These are phyloP conservation scores for Thaumetopoea pityocampa DNA, from an alignment of 1,140 invertebrate genomes.

Conservation along the genomic window DNA sequence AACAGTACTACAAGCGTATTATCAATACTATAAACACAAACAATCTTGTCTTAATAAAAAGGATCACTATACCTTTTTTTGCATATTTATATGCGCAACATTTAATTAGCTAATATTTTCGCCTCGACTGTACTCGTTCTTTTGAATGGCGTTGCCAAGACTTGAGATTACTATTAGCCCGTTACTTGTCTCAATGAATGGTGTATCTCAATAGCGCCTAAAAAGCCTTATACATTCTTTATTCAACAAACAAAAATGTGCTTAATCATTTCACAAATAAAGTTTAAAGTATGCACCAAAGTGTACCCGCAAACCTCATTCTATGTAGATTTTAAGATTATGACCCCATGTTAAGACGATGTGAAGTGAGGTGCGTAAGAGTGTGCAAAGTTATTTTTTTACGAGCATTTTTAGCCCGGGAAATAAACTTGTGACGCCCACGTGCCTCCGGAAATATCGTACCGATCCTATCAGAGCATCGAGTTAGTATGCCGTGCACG, in stretches of 20 bases:
- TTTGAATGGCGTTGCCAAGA: slow-evolving; percentile 61
- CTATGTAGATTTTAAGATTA: slow-evolving; percentile 39
- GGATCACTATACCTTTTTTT: no score
- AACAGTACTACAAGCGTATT: neutral
- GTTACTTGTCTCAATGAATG: slow-evolving; percentile 71
- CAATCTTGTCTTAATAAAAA: no score
- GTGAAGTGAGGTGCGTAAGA: slow-evolving; percentile 43
- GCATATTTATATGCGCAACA: neutral
- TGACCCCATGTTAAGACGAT: slow-evolving; percentile 43
- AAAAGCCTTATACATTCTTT: slow-evolving; percentile 33
- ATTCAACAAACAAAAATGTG: slow-evolving; percentile 23
- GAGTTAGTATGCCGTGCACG: slow-evolving; percentile 51
- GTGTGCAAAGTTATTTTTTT: slow-evolving; percentile 52
- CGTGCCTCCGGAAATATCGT: slow-evolving; percentile 60
- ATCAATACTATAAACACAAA: no score
- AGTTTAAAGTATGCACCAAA: slow-evolving; percentile 24
- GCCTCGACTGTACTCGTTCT: slow-evolving; percentile 37
- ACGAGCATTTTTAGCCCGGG: slow-evolving; percentile 36
- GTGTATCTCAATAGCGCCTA: slow-evolving; percentile 40
- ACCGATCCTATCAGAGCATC: slow-evolving; percentile 51
- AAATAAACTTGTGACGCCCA: slow-evolving; percentile 53
- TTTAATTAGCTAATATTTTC: slow-evolving; percentile 12
- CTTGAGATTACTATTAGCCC: slow-evolving; percentile 65
- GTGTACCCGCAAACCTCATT: slow-evolving; percentile 19
- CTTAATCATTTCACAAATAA: slow-evolving; percentile 19